phyloP scores from a whole-genome alignment of 2,797 vertebrate genomes.

The Spinus pinus region DNA sequence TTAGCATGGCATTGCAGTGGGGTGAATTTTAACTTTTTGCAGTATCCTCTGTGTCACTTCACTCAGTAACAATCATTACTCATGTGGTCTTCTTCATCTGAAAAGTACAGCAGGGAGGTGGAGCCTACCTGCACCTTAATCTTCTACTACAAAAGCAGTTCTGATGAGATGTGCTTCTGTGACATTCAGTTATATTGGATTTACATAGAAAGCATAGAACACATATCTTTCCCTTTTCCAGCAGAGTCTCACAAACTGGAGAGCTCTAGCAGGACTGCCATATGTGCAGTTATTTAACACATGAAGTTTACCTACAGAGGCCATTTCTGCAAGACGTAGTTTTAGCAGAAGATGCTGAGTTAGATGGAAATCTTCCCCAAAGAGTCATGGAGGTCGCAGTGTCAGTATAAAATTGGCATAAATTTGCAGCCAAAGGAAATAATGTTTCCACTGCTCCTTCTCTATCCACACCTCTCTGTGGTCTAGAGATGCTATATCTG shows the following conservation, averaged over 20 bases:
- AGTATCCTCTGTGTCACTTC: not conserved
- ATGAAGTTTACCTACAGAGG: not conserved
- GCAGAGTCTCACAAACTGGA: rapidly evolving
- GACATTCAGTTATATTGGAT: not conserved
- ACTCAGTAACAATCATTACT: not conserved
- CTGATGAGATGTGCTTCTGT: not conserved
- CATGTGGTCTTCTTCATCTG: not conserved
- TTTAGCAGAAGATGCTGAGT: not conserved
- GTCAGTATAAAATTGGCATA: not conserved
- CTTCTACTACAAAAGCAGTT: not conserved
- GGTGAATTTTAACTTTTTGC: not conserved
- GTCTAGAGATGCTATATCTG: not conserved
- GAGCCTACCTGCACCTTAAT: not conserved
- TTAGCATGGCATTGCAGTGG: not conserved
- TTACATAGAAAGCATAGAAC: not conserved
- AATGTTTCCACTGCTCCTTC: not conserved
- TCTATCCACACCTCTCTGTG: not conserved
- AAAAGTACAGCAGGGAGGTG: not conserved
- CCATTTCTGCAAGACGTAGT: not conserved
- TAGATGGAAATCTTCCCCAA: not conserved
- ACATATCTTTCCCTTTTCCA: not conserved
- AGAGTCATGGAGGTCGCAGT: not conserved
- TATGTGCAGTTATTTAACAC: not conserved
- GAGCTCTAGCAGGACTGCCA: not conserved
- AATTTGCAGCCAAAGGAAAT: not conserved